Conservation (phyloP, 1,140 invertebrate genomes). For the Sitobion miscanthi region DNA sequence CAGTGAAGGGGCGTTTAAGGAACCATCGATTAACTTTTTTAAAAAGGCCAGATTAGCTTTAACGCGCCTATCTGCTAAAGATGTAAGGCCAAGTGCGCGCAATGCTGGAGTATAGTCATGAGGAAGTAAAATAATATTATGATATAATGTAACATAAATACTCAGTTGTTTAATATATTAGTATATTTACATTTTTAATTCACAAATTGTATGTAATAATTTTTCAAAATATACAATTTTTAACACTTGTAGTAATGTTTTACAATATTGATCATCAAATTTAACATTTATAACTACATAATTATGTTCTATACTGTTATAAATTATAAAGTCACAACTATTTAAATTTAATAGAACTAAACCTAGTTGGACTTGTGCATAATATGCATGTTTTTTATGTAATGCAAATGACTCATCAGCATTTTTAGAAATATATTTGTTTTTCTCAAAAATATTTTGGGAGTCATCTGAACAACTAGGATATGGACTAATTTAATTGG, state of each 20-base stretch:
- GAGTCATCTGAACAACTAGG: background rate
- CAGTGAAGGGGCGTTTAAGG: too few relatives aligned
- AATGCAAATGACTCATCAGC: background rate
- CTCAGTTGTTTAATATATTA: too few relatives aligned
- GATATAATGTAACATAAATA: too few relatives aligned
- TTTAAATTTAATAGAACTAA: background rate
- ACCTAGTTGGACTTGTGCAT: background rate
- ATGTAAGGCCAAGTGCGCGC: too few relatives aligned
- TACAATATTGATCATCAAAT: background rate
- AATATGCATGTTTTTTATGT: background rate
- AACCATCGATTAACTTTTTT: too few relatives aligned
- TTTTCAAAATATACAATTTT: background rate
- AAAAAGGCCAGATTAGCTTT: too few relatives aligned
- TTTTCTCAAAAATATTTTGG: background rate
- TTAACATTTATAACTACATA: background rate
- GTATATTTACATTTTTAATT: background rate
- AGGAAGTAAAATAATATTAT: background rate
- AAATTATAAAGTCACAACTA: background rate
- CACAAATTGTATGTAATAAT: constrained; percentile 13
- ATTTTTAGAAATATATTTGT: background rate
- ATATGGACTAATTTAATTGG: background rate
- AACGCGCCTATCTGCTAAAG: too few relatives aligned
- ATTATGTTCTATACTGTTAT: background rate
- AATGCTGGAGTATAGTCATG: too few relatives aligned
- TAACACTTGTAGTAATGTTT: background rate